Evolutionary conservation across 2,797 vertebrate genomes (phyloP).

Genomic region (Argentina silus): DNA sequence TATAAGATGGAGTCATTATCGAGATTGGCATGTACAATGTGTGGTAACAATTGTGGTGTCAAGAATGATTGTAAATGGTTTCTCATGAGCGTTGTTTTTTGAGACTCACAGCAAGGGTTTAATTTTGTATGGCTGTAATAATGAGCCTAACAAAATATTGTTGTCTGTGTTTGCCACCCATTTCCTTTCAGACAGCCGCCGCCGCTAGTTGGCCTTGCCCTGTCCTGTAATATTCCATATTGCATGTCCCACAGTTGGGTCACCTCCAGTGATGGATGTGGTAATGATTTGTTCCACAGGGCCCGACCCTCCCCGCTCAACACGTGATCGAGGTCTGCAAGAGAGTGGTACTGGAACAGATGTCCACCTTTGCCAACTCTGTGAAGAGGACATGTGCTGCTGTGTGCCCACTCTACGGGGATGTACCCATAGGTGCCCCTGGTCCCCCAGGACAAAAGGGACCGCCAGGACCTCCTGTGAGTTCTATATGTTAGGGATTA

Average conservation of each 20-base stretch:
- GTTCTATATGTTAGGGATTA: slow-evolving; percentile 36
- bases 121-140: slow-evolving; percentile 69
- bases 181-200: slow-evolving; percentile 55
- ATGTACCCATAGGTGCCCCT: slow-evolving; percentile 75
- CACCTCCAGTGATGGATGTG: slow-evolving; percentile 54
- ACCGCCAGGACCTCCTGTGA: slow-evolving; percentile 74
- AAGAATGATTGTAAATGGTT: slow-evolving; percentile 61
- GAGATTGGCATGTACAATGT: slow-evolving; percentile 48
- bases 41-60: slow-evolving; percentile 60
- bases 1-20: slow-evolving; percentile 20
- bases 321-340: slow-evolving; percentile 81
- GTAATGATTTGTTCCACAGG: slow-evolving; percentile 70
- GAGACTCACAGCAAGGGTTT: slow-evolving; percentile 59
- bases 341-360: slow-evolving; percentile 81
- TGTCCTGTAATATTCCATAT: slow-evolving; percentile 38
- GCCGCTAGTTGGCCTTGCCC: slow-evolving; percentile 30
- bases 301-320: slow-evolving; percentile 73
- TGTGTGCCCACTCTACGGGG: slow-evolving; percentile 81
- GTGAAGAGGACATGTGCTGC: slow-evolving; percentile 78
- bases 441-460: slow-evolving; percentile 74
- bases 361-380: slow-evolving; percentile 81
- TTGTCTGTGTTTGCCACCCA: slow-evolving; percentile 53
- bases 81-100: slow-evolving; percentile 61
- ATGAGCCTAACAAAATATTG: slow-evolving; percentile 63
- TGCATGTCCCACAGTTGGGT: slow-evolving; percentile 51